These are phyloP conservation scores for Apamea anceps DNA, from an alignment of 2,888 invertebrate genomes.

Conservation along the genomic window DNA sequence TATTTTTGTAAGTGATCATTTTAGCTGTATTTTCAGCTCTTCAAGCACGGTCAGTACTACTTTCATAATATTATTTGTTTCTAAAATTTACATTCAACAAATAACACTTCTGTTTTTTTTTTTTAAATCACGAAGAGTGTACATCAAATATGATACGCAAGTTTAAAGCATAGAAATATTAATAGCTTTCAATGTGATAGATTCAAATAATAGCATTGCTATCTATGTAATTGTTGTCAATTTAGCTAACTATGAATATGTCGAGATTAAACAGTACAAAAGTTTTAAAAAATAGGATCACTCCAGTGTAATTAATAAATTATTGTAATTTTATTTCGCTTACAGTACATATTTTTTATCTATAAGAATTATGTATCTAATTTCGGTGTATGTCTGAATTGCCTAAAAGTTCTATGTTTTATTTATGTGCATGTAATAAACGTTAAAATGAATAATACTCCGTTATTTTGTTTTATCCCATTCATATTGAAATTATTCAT, in stretches of 20 bases:
- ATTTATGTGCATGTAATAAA: slow-evolving; percentile 77
- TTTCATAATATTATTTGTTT: neutral
- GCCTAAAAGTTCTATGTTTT: slow-evolving; percentile 71
- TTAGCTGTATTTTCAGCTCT: slow-evolving; percentile 27
- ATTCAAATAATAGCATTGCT: slow-evolving; percentile 35
- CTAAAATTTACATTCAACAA: neutral
- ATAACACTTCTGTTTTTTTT: neutral
- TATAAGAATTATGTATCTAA: slow-evolving; percentile 38
- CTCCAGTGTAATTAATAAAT: slow-evolving; percentile 21
- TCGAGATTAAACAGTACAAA: slow-evolving; percentile 63
- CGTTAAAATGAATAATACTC: slow-evolving; percentile 77
- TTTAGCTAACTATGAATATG: slow-evolving; percentile 39
- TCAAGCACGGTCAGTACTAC: neutral
- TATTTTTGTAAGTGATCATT: slow-evolving; percentile 57
- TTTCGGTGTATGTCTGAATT: slow-evolving; percentile 57
- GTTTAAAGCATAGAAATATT: slow-evolving; percentile 25
- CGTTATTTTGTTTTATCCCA: slow-evolving; percentile 81
- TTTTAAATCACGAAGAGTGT: neutral
- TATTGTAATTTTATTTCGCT: slow-evolving; percentile 42
- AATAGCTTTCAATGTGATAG: slow-evolving; percentile 62
- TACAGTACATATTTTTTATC: slow-evolving; percentile 43
- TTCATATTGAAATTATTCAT: slow-evolving; percentile 88
- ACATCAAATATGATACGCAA: slow-evolving; percentile 5
- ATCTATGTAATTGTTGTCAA: slow-evolving; percentile 44
- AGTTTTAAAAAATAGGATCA: slow-evolving; percentile 25